Base-by-base conservation (phyloP, 2,888 invertebrate genomes). In the Galerucella calmariensis region DNA sequence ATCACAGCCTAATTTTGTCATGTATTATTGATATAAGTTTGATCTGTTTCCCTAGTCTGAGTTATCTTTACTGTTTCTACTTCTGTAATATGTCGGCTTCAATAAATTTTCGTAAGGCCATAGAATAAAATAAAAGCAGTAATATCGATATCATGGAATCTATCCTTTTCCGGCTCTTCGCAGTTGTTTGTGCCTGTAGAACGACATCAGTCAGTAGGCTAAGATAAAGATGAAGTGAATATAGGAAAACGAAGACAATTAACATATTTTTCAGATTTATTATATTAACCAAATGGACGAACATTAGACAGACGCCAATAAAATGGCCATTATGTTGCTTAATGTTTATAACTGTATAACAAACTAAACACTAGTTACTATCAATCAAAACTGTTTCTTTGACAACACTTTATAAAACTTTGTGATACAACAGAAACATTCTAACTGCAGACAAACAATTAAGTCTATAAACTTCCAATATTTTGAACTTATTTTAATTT, bases 331-430 rank as follows among this genome's bases (percentile, higher is more conserved):
- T 41, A 41, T 6, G 35, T 41, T 41, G 35, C 56, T 14, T n/a
- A 56, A 20, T 56, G 16, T 16, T 6, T n/a, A 14, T n/a, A 61
- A 61, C 14, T 35, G n/a, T 65, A 46, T 69, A 69, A 69, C 59
- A 69, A 69, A 69, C 16, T 27, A 48, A 27, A 27, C n/a, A 59
- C 69, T 61, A 61, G 61, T 59, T 8, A 41, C 35, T 35, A 41
- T 44, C 46, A 27, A 12, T 59, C 8, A n/a, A 41, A 2, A 24
- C 41, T 56, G 67, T 20, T 67, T 10, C 10, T 56, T 56, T n/a
- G 20, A 61, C 27, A 69, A 69, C 69, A 61, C 14, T 61, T 46
- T 46, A 69, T 69, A 69, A 61, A 59, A 59, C 14, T 69, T 61
- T 69, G 59, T 61, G 69, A 12, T 61, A 46, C 46, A 59, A 61